These are phyloP conservation scores for Reinhardtius hippoglossoides DNA, from an alignment of 2,113 vertebrate species.

Conservation along the genomic window DNA sequence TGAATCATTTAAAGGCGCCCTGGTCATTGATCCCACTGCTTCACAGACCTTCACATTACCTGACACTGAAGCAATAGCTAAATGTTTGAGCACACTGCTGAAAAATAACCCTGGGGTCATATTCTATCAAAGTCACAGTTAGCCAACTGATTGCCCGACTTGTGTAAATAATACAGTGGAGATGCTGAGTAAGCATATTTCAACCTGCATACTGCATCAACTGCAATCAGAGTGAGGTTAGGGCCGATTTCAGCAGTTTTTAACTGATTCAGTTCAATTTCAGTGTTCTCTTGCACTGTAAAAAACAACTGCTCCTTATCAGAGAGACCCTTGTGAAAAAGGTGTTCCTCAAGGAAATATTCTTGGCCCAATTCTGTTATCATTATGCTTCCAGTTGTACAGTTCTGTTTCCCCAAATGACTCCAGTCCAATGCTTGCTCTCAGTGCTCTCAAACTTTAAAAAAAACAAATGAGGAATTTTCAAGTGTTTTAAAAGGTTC, in stretches of 20 bases:
- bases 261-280: neutral
- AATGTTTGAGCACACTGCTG: constrained; percentile 81
- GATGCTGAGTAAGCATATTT: constrained; percentile 69
- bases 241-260: neutral
- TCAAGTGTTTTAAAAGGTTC: neutral
- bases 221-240: neutral
- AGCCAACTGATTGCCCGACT: constrained; percentile 59
- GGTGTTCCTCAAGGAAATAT: neutral
- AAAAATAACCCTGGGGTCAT: constrained; percentile 74
- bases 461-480: no score
- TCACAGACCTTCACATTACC: constrained; percentile 76
- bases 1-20: constrained; percentile 14
- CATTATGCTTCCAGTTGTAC: neutral
- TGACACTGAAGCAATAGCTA: constrained; percentile 81
- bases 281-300: constrained; percentile 13
- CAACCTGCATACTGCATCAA: constrained; percentile 6
- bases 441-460: neutral
- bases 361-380: neutral
- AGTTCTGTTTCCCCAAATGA: neutral
- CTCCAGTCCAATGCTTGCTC: neutral
- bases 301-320: neutral
- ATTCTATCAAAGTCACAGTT: constrained; percentile 55
- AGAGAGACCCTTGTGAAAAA: neutral
- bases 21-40: constrained; percentile 64
- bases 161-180: constrained; percentile 80